Percentiles rank a stretch among this genome's conserved stretches.
Conservation (phyloP, 1,140 invertebrate species). For the Spodoptera frugiperda region DNA sequence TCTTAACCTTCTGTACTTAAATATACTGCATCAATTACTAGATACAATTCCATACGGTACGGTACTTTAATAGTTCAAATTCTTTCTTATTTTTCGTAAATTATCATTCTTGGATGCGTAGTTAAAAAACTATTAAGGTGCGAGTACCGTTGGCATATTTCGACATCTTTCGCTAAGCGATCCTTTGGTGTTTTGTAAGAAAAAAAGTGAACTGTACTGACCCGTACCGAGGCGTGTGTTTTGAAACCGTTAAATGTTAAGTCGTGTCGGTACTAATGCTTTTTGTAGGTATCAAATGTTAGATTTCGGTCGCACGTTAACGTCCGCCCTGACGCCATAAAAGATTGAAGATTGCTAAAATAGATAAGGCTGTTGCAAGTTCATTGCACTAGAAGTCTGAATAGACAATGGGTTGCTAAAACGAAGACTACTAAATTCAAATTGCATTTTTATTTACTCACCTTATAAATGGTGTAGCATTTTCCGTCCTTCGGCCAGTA, state of each 20-base stretch:
- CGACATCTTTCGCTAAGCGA: conserved; percentile 13
- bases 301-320: conserved; percentile 21
- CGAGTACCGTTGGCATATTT: conserved; percentile 6
- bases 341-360: conserved; percentile 8
- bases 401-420: not conserved
- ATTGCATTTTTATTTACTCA: conserved; percentile 65
- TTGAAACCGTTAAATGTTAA: conserved; percentile 11
- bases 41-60: conserved; percentile 7
- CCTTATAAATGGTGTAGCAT: conserved; percentile 94
- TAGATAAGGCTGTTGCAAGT: not conserved
- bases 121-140: conserved; percentile 36
- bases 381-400: conserved; percentile 1
- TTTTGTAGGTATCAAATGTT: not conserved
- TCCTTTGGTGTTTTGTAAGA: conserved; percentile 2
- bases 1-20: not conserved
- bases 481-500: conserved; percentile 93
- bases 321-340: conserved; percentile 13
- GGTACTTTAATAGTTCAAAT: conserved; percentile 31
- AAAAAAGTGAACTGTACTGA: conserved; percentile 15
- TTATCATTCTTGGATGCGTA: conserved; percentile 15
- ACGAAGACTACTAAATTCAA: not conserved
- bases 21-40: not conserved
- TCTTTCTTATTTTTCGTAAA: conserved; percentile 14
- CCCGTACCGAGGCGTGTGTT: not conserved
- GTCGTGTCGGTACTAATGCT: not conserved